phyloP scores from a whole-genome alignment of 1,140 invertebrate species.

The Drosophila elegans region DNA sequence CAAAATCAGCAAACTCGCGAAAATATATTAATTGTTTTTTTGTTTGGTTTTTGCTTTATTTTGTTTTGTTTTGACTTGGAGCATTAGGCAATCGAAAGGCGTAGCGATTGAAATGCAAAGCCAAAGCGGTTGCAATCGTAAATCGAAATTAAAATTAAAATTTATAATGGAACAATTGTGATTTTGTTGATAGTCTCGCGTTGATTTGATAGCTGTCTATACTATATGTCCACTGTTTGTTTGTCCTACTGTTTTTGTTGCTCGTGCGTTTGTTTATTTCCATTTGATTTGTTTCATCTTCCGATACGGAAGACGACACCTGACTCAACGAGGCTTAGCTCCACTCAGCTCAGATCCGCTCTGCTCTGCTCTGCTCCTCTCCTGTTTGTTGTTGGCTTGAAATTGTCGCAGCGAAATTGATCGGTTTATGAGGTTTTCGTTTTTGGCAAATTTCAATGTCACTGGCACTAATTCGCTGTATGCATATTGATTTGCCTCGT shows the following conservation, averaged over 20 bases:
- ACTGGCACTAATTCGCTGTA: conserved; percentile 53
- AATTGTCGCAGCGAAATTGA: conserved; percentile 72
- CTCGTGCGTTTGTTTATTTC: conserved; percentile 21
- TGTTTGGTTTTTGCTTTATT: no score
- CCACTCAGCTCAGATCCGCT: conserved; percentile 10
- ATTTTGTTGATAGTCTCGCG: conserved; percentile 19
- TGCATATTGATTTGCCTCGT: conserved; percentile 66
- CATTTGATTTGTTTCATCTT: conserved; percentile 60
- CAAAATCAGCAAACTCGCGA: conserved; percentile 17
- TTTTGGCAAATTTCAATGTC: conserved; percentile 74
- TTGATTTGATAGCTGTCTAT: conserved; percentile 29
- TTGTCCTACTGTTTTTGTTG: conserved; percentile 17
- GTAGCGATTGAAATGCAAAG: conserved; percentile 59
- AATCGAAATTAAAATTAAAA: conserved; percentile 52
- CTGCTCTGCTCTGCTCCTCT: conserved; percentile 12
- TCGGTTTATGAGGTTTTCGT: conserved; percentile 39
- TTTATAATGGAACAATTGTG: conserved; percentile 40
- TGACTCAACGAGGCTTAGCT: conserved; percentile 20
- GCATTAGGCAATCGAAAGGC: conserved; percentile 37
- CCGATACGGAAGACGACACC: conserved; percentile 69
- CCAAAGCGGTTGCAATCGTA: conserved; percentile 38
- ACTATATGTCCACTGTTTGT: conserved; percentile 8
- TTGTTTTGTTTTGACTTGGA: conserved; percentile 15
- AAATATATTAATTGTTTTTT: conserved; percentile 17
- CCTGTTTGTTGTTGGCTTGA: conserved; percentile 28